These are phyloP conservation scores for Phymastichus coffea DNA, from an alignment of 1,140 invertebrate genomes.

Conservation along the genomic window DNA sequence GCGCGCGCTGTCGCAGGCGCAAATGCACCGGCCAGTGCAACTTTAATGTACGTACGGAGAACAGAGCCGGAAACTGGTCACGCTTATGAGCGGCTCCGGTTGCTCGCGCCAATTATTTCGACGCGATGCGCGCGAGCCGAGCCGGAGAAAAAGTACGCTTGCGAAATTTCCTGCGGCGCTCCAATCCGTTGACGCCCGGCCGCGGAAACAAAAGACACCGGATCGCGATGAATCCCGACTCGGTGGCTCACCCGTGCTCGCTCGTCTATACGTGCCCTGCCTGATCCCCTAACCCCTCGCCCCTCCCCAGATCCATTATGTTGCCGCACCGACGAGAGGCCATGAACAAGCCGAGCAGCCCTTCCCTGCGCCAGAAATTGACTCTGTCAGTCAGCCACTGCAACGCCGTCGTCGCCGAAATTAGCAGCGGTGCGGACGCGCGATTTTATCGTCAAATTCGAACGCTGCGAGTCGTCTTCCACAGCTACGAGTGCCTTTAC, in stretches of 20 bases:
- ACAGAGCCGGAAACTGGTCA: no score
- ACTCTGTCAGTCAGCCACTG: no score
- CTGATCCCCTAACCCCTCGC: no score
- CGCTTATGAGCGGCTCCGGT: no score
- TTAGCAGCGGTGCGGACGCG: not conserved
- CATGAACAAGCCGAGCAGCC: no score
- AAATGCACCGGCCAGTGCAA: slow-evolving; percentile 36
- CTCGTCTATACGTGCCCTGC: no score
- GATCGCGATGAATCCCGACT: not conserved
- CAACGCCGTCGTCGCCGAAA: not conserved
- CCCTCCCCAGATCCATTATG: no score
- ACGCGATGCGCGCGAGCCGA: no score
- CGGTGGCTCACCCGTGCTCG: no score
- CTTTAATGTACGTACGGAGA: slow-evolving; percentile 4
- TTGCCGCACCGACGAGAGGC: not conserved
- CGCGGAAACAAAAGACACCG: slow-evolving; percentile 1
- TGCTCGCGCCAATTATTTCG: no score
- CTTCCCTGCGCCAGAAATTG: not conserved
- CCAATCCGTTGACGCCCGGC: not conserved
- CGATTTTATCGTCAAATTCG: not conserved
- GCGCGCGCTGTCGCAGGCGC: slow-evolving; percentile 13
- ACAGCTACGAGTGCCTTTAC: not conserved
- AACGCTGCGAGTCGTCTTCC: not conserved
- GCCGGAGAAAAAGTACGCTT: no score
- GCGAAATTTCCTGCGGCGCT: no score